A percentile compares a stretch with the other conserved stretches of the same genome.
Conservation (phyloP, 2,113 vertebrate species). For the Boleophthalmus pectinirostris region DNA sequence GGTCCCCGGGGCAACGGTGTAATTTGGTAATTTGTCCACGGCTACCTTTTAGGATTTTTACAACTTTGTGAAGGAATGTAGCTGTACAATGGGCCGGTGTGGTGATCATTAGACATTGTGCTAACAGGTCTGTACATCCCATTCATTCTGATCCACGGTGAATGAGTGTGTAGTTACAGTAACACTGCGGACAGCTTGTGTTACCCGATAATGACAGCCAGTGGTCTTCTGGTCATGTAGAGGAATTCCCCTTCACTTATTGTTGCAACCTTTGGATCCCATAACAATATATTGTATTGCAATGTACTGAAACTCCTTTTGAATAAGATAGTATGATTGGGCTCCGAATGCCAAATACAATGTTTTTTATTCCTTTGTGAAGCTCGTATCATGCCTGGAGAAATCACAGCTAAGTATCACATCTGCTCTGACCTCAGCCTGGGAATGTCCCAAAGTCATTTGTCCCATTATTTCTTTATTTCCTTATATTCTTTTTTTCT, state of each 20-base stretch:
- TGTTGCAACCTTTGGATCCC: conserved; percentile 58
- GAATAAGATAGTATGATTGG: not conserved
- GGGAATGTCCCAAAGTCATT: not conserved
- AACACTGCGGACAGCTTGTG: conserved; percentile 47
- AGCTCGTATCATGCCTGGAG: conserved; percentile 17
- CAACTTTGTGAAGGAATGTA: conserved; percentile 72
- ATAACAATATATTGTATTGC: conserved; percentile 39
- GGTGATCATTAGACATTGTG: conserved; percentile 53
- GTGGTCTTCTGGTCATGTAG: conserved; percentile 57
- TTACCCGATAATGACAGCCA: conserved; percentile 64
- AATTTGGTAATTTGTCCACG: conserved; percentile 70
- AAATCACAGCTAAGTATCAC: conserved; percentile 14
- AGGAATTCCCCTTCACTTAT: conserved; percentile 74
- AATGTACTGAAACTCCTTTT: conserved; percentile 26
- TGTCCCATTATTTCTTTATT: not conserved
- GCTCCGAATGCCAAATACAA: not conserved
- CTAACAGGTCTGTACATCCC: conserved; percentile 52
- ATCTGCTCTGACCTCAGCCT: conserved; percentile 33
- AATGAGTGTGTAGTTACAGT: conserved; percentile 60
- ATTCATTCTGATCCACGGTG: conserved; percentile 49
- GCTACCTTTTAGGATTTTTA: conserved; percentile 68
- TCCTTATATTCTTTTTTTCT: not conserved
- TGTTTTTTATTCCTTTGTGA: conserved; percentile 2
- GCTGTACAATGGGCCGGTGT: conserved; percentile 62
- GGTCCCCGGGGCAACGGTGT: conserved; percentile 52